A percentile compares a stretch with the other conserved stretches of the same genome.
Evolutionary conservation across 2,113 vertebrate genomes (phyloP).

Genomic region (Rhynchomys soricoides): DNA sequence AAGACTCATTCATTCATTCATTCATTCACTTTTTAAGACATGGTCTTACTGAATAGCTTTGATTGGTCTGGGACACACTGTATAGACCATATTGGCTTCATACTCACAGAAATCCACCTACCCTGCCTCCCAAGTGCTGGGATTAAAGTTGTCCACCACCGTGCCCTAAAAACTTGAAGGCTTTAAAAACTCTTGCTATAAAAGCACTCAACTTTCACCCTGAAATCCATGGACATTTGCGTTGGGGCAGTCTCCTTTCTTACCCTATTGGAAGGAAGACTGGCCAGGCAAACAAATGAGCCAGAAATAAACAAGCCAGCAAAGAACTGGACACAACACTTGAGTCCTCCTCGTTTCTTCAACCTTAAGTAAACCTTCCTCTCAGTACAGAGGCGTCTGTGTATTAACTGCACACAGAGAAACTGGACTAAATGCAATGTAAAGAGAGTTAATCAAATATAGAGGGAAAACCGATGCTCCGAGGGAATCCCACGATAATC

Average conservation of each 20-base stretch:
- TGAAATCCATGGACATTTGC: background rate
- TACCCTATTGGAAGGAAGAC: background rate
- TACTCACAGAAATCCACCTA: background rate
- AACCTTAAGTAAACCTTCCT: slow-evolving; percentile 13
- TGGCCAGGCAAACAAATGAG: background rate
- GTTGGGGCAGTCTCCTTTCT: background rate
- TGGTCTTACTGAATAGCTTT: background rate
- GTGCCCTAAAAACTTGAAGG: background rate
- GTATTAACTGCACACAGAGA: background rate
- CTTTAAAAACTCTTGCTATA: background rate
- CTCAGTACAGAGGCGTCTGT: background rate
- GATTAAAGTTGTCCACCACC: background rate
- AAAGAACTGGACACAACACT: background rate
- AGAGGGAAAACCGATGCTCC: background rate
- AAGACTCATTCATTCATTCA: background rate
- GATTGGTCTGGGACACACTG: background rate
- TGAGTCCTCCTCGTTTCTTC: background rate
- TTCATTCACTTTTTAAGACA: background rate
- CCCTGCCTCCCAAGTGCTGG: background rate
- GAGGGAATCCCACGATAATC: background rate
- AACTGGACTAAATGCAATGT: background rate
- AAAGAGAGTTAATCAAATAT: background rate
- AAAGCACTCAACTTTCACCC: background rate
- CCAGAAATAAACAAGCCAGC: background rate
- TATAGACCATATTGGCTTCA: background rate